Conservation (phyloP, 2,888 invertebrate genomes). For the Nephrotoma flavescens region DNA sequence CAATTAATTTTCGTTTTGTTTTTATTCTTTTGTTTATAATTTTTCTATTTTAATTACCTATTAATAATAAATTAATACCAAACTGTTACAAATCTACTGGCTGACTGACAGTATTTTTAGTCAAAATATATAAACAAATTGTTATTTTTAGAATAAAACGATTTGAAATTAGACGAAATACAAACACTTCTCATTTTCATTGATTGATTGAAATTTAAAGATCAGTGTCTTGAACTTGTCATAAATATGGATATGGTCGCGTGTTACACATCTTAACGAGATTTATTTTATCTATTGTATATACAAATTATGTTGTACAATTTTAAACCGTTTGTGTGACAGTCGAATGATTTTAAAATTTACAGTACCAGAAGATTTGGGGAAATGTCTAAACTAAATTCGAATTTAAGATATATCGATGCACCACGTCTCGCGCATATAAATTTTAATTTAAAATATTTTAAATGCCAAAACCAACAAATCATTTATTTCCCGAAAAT, state of each 20-base stretch:
- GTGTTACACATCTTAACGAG: background rate
- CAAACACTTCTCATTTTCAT: background rate
- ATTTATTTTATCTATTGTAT: background rate
- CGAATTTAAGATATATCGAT: background rate
- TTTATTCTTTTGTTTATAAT: background rate
- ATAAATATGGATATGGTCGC: background rate
- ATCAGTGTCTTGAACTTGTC: background rate
- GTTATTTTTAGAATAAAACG: background rate
- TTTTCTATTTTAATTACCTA: background rate
- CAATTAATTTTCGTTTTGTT: background rate
- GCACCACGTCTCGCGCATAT: background rate
- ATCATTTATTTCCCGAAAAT: background rate
- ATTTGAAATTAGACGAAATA: background rate
- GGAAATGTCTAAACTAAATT: background rate
- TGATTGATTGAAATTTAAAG: background rate
- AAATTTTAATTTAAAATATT: background rate
- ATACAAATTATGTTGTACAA: background rate
- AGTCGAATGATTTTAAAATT: background rate
- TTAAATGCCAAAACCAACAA: background rate
- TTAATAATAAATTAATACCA: background rate
- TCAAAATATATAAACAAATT: background rate
- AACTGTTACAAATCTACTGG: background rate
- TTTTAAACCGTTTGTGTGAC: background rate
- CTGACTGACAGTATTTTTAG: background rate
- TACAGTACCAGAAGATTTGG: no score